Evolutionary conservation across 2,113 vertebrate genomes (phyloP).

Genomic region (Rhinichthys klamathensis): DNA sequence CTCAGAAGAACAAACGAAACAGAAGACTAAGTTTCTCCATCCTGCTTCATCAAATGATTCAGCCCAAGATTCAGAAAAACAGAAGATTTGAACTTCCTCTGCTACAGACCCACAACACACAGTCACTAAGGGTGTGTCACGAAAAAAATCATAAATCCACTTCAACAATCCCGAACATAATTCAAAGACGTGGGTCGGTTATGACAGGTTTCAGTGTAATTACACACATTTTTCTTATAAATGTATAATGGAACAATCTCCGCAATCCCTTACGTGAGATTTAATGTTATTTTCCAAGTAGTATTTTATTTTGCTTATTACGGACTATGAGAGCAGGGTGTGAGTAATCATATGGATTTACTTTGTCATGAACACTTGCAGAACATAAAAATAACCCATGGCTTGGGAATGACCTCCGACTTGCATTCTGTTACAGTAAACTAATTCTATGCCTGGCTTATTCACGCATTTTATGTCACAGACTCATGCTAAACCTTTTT

Average conservation of each 20-base stretch:
- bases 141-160: conserved; percentile 47
- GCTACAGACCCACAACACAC: conserved; percentile 10
- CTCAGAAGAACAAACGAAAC: conserved; percentile 19
- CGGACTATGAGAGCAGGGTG: conserved; percentile 39
- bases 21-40: conserved; percentile 59
- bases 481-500: neutral
- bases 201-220: conserved; percentile 54
- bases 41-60: conserved; percentile 56
- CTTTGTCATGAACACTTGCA: conserved; percentile 36
- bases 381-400: conserved; percentile 30
- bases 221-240: conserved; percentile 51
- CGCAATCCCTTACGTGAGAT: conserved; percentile 19
- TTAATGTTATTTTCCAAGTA: conserved; percentile 37
- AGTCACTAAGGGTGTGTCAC: conserved; percentile 49
- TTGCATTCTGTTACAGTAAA: neutral
- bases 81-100: conserved; percentile 36
- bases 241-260: conserved; percentile 50
- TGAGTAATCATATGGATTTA: conserved; percentile 53
- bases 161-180: conserved; percentile 43
- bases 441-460: neutral
- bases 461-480: neutral
- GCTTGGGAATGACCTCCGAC: conserved; percentile 29
- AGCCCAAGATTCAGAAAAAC: conserved; percentile 46
- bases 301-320: conserved; percentile 46
- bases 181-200: conserved; percentile 57